These are phyloP conservation scores for Chrysotoxum bicinctum DNA, from an alignment of 2,888 invertebrate genomes.

Conservation along the genomic window DNA sequence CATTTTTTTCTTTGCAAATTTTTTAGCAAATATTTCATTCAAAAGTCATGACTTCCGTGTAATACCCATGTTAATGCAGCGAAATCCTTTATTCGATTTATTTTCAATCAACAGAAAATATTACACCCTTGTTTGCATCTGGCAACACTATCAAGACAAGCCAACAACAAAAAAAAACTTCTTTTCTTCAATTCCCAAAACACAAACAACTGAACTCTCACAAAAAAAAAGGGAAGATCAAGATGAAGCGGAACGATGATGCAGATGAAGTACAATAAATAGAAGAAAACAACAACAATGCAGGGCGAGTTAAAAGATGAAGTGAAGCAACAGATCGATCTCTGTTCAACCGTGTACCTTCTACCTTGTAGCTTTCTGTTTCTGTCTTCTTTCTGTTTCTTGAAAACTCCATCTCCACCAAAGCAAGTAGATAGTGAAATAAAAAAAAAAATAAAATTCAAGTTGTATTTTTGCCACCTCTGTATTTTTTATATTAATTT, in stretches of 20 bases:
- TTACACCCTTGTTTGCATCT: background rate
- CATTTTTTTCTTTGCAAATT: too few relatives aligned
- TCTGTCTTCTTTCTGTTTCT: slow-evolving; percentile 25
- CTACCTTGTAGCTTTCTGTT: slow-evolving; percentile 34
- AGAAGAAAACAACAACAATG: slow-evolving; percentile 61
- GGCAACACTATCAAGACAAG: slow-evolving; percentile 13
- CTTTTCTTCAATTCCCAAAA: slow-evolving; percentile 21
- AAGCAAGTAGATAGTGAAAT: slow-evolving; percentile 7
- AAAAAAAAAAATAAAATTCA: slow-evolving; percentile 25
- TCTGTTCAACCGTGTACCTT: slow-evolving; percentile 17
- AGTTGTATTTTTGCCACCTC: slow-evolving; percentile 26
- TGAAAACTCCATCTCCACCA: slow-evolving; percentile 21
- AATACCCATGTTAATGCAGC: too few relatives aligned
- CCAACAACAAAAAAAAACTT: background rate
- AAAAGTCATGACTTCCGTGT: too few relatives aligned
- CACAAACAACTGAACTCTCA: slow-evolving; percentile 17
- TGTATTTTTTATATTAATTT: background rate
- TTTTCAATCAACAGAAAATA: background rate
- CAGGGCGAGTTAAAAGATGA: slow-evolving; percentile 27
- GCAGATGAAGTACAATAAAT: slow-evolving; percentile 11
- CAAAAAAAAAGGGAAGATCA: slow-evolving; percentile 54
- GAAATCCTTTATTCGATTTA: background rate
- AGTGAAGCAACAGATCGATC: slow-evolving; percentile 67
- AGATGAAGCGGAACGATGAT: slow-evolving; percentile 48
- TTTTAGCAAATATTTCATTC: too few relatives aligned